Percentiles rank a stretch among this genome's conserved stretches.
These are phyloP conservation scores for Ophiodon elongatus DNA, from an alignment of 2,113 vertebrate species.

Conservation along the genomic window DNA sequence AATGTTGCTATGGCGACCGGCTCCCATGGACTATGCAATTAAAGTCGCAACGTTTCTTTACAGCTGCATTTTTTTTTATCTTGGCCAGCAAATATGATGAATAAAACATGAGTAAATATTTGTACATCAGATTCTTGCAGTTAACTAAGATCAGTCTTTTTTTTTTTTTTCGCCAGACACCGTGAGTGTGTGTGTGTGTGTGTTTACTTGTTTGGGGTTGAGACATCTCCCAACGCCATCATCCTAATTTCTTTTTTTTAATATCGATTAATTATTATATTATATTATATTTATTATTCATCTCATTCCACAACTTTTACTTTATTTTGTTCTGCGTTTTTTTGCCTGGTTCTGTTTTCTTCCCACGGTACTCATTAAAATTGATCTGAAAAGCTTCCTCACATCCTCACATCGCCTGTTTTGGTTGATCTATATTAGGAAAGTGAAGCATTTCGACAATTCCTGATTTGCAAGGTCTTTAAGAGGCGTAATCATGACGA, in stretches of 20 bases:
- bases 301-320: conserved; percentile 7
- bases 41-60: conserved; percentile 79
- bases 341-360: conserved; percentile 18
- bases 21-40: conserved; percentile 80
- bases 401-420: conserved; percentile 4
- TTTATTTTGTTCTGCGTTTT: neutral
- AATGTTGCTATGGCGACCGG: conserved; percentile 77
- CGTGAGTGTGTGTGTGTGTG: conserved; percentile 15
- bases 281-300: too few relatives aligned
- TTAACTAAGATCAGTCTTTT: conserved; percentile 33
- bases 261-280: conserved; percentile 21
- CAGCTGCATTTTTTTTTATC: conserved; percentile 78
- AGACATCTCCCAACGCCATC: conserved; percentile 24
- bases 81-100: conserved; percentile 70
- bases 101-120: conserved; percentile 81
- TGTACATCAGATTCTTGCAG: conserved; percentile 56
- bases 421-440: conserved; percentile 6
- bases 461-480: conserved; percentile 36
- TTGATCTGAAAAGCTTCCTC: conserved; percentile 36
- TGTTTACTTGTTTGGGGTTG: conserved; percentile 25
- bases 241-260: conserved; percentile 15
- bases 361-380: conserved; percentile 1
- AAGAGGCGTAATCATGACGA: conserved; percentile 62
- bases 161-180: neutral
- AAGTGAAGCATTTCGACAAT: conserved; percentile 28